Percentiles rank a stretch among this genome's conserved stretches.
Conservation (phyloP, 1,140 invertebrate species). For the Aphelenchoides avenae region DNA sequence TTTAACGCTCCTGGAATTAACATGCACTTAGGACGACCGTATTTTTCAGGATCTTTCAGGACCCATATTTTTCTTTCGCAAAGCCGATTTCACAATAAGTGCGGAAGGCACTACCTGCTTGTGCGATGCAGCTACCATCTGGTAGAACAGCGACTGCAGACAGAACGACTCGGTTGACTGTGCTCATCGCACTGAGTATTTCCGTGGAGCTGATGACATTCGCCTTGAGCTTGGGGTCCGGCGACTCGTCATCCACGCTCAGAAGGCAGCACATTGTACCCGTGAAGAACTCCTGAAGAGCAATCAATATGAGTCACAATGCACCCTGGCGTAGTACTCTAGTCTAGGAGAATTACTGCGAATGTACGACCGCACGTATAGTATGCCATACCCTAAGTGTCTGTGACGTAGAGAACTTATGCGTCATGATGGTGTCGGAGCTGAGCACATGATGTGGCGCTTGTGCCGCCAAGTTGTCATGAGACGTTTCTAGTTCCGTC, state of each 20-base stretch:
- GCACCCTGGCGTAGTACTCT: no score
- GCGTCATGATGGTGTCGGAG: slow-evolving; percentile 21
- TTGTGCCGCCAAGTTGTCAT: slow-evolving; percentile 15
- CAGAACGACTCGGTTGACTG: slow-evolving; percentile 30
- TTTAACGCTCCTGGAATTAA: slow-evolving; percentile 19
- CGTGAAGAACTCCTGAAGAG: slow-evolving; percentile 24
- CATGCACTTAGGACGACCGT: not conserved
- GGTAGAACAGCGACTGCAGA: slow-evolving; percentile 33
- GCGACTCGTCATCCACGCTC: slow-evolving; percentile 19
- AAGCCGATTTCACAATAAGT: no score
- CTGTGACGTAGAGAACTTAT: slow-evolving; percentile 20
- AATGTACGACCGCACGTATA: no score
- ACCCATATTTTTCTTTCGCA: not conserved
- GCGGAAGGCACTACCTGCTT: slow-evolving; percentile 12
- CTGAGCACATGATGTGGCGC: slow-evolving; percentile 24
- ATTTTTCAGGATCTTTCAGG: not conserved
- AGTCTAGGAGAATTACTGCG: no score
- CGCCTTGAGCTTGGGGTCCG: slow-evolving; percentile 1
- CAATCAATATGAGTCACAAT: no score
- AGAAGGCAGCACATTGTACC: slow-evolving; percentile 17
- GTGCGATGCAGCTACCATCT: slow-evolving; percentile 27
- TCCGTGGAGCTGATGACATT: slow-evolving; percentile 28
- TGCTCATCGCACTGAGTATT: slow-evolving; percentile 19
- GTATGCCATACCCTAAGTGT: no score
- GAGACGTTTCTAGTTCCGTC: slow-evolving; percentile 14